phyloP scores from a whole-genome alignment of 1,140 invertebrate genomes.

The Cydia strobilella region DNA sequence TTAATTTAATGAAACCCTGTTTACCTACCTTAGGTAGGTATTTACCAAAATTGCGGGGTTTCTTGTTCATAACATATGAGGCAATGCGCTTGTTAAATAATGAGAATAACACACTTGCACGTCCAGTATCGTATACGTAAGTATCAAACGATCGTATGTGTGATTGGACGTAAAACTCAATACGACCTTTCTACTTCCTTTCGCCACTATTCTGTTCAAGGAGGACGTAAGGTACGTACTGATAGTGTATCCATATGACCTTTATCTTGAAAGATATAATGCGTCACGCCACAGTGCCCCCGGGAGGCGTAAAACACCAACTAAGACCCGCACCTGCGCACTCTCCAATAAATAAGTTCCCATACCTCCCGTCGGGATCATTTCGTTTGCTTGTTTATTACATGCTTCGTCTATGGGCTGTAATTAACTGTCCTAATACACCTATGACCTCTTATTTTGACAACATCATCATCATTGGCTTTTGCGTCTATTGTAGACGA shows the following conservation, averaged over 20 bases:
- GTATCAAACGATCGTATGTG: too few species aligned
- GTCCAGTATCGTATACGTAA: too few species aligned
- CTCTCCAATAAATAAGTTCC: slow-evolving; percentile 12
- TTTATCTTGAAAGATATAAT: slow-evolving; percentile 6
- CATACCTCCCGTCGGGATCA: slow-evolving; percentile 24
- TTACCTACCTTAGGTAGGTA: too few species aligned
- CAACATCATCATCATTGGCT: too few species aligned
- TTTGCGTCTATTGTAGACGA: too few species aligned
- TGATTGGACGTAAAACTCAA: neutral
- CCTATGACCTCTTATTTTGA: neutral
- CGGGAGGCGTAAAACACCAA: slow-evolving; percentile 27
- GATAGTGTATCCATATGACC: neutral
- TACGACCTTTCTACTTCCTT: neutral
- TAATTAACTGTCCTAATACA: slow-evolving; percentile 18
- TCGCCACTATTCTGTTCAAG: neutral
- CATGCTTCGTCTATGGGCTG: slow-evolving; percentile 8
- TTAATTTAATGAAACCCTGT: too few species aligned
- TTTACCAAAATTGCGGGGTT: too few species aligned
- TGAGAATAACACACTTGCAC: too few species aligned
- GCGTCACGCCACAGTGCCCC: slow-evolving; percentile 14
- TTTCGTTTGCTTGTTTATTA: slow-evolving; percentile 27
- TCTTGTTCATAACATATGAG: too few species aligned
- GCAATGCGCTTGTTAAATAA: too few species aligned
- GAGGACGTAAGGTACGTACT: neutral
- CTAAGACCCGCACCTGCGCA: slow-evolving; percentile 13